Evolutionary conservation across 2,113 vertebrate species (phyloP).

Genomic region (Atractosteus spatula): DNA sequence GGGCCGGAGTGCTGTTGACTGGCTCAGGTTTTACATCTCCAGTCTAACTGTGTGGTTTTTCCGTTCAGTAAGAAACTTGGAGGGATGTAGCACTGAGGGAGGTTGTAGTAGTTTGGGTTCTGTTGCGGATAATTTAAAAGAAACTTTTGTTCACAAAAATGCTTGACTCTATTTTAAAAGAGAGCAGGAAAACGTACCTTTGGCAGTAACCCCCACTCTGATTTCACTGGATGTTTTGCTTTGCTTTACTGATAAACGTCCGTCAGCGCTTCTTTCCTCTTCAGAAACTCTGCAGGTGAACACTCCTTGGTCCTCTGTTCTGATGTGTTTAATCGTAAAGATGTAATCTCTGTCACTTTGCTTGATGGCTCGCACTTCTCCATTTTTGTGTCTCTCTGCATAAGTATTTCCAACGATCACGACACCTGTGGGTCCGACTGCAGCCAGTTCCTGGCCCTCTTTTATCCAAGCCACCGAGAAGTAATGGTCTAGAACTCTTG

Average conservation of each 20-base stretch:
- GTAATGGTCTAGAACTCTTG: constrained; percentile 39
- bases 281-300: constrained; percentile 70
- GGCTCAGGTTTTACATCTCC: no score
- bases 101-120: no score
- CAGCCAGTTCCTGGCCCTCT: constrained; percentile 43
- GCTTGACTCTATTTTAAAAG: background rate
- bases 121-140: background rate
- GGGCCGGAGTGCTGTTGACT: no score
- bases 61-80: no score
- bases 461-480: constrained; percentile 71
- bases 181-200: constrained; percentile 42
- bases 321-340: constrained; percentile 59
- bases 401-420: constrained; percentile 44
- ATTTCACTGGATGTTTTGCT: constrained; percentile 38
- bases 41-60: no score
- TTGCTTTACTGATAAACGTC: constrained; percentile 39
- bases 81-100: no score
- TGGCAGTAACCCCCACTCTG: constrained; percentile 40
- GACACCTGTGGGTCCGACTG: constrained; percentile 64
- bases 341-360: constrained; percentile 49
- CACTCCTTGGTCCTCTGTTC: constrained; percentile 60
- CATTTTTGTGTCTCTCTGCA: constrained; percentile 41
- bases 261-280: constrained; percentile 41
- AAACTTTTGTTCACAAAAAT: background rate
- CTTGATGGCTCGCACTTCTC: constrained; percentile 63